phyloP scores from a whole-genome alignment of 1,140 invertebrate species.

The Pseudomyrmex dendroicus region DNA sequence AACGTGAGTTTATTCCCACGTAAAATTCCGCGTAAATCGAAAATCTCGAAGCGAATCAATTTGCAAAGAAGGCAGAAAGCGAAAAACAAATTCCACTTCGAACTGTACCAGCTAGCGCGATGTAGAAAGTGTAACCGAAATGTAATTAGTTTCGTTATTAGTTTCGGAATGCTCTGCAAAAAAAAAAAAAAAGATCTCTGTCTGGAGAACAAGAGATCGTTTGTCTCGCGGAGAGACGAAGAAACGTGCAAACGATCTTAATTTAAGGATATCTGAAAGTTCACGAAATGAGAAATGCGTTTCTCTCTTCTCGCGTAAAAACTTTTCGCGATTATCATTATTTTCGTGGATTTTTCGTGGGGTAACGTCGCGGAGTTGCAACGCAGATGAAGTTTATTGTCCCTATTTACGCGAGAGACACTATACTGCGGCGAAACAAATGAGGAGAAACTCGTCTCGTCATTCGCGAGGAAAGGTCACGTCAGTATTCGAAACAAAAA shows the following conservation, averaged over 20 bases:
- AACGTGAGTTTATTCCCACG: background rate
- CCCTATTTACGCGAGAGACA: no score
- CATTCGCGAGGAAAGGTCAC: no score
- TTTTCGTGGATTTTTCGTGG: no score
- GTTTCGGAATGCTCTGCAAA: background rate
- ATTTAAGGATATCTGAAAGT: no score
- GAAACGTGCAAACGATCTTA: no score
- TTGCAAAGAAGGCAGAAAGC: slow-evolving; percentile 29
- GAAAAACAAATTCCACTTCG: slow-evolving; percentile 27
- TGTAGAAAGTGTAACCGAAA: slow-evolving; percentile 54
- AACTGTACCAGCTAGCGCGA: slow-evolving; percentile 5
- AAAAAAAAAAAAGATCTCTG: background rate
- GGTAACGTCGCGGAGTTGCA: no score
- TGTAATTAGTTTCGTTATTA: slow-evolving; percentile 9
- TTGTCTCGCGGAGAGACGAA: background rate
- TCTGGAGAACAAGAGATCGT: background rate
- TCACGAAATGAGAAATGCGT: no score
- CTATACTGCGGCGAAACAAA: no score
- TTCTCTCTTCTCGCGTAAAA: no score
- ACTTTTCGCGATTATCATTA: no score
- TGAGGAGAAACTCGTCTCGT: no score
- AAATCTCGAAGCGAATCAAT: background rate
- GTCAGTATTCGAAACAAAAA: background rate
- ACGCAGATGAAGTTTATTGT: no score
- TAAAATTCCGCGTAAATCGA: background rate